Base-by-base conservation (phyloP, 2,797 vertebrate species). In the Denticeps clupeoides region DNA sequence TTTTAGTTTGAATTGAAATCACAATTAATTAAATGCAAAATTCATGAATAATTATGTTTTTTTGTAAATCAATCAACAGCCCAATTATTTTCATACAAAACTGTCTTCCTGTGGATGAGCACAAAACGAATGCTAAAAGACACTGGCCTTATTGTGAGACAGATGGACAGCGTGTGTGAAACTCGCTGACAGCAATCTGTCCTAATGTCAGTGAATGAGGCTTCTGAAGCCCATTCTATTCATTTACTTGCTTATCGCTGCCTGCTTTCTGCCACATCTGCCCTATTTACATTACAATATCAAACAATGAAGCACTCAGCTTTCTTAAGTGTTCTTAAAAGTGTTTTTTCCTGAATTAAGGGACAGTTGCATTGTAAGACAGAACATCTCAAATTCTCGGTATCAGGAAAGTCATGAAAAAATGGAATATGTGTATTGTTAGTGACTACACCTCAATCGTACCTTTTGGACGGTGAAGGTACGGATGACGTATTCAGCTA, bases 401-500 rank as follows among this genome's bases (percentile, higher is more conserved):
- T n/a, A n/a, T n/a, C n/a, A n/a, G n/a, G n/a, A n/a, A n/a, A n/a
- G n/a, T n/a, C n/a, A n/a, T n/a, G n/a, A n/a, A n/a, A n/a, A n/a
- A n/a, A n/a, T n/a, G n/a, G n/a, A n/a, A n/a, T n/a, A n/a, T n/a
- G n/a, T n/a, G n/a, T n/a, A n/a, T n/a, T n/a, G n/a, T n/a, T n/a
- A n/a, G n/a, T n/a, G n/a, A n/a, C n/a, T n/a, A n/a, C n/a, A n/a
- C n/a, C n/a, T n/a, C n/a, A n/a, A n/a, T n/a, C n/a, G n/a, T 85
- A 98, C 93, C 89, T 96, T 98, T 49, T 98, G 91, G 6, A 96
- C 89, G 1, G 91, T 94, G 75, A 98, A 98, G 0, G 93, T 98
- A 3, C 93, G 79, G 49, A 98, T 96, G 73, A 98, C 86, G 2
- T 96, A 96, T 60, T 98, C 93, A 2, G 93, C 93, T 68, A 98